Percentiles rank a stretch among this genome's conserved stretches.
phyloP scores from a whole-genome alignment of 2,113 vertebrate species.

The Agapornis roseicollis region DNA sequence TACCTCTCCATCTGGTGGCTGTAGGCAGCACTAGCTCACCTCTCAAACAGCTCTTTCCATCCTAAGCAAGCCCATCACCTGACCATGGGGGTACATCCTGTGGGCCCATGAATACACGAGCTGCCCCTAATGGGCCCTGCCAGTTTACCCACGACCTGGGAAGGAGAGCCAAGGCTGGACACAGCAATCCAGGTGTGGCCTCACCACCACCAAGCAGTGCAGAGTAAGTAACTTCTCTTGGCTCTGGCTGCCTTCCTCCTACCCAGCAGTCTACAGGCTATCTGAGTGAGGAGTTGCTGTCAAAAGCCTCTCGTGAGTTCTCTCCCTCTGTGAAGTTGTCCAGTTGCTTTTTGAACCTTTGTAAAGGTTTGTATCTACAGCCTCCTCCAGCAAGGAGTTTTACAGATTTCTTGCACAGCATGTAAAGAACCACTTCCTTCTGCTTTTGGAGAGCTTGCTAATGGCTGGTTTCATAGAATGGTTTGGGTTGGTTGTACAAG shows the following conservation, averaged over 20 bases:
- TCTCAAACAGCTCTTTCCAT: background rate
- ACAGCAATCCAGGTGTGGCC: background rate
- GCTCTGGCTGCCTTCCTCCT: background rate
- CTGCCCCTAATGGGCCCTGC: background rate
- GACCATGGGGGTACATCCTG: accelerated
- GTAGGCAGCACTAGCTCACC: background rate
- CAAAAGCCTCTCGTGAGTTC: background rate
- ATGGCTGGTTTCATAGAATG: background rate
- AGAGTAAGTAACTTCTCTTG: background rate
- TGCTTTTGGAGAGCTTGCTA: background rate
- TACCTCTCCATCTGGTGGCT: background rate
- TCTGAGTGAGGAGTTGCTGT: background rate
- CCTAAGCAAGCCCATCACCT: background rate
- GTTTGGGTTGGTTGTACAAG: background rate
- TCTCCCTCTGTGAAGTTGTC: background rate
- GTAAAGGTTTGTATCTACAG: background rate
- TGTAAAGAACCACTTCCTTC: background rate
- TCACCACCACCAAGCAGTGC: background rate
- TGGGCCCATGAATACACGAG: accelerated
- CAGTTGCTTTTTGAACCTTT: background rate
- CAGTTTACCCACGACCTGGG: background rate
- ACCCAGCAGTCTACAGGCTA: background rate
- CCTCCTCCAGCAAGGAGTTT: background rate
- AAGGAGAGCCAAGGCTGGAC: accelerated
- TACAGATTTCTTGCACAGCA: background rate